These are phyloP conservation scores for Drosophila ambigua DNA, from an alignment of 1,140 invertebrate genomes.

Conservation along the genomic window DNA sequence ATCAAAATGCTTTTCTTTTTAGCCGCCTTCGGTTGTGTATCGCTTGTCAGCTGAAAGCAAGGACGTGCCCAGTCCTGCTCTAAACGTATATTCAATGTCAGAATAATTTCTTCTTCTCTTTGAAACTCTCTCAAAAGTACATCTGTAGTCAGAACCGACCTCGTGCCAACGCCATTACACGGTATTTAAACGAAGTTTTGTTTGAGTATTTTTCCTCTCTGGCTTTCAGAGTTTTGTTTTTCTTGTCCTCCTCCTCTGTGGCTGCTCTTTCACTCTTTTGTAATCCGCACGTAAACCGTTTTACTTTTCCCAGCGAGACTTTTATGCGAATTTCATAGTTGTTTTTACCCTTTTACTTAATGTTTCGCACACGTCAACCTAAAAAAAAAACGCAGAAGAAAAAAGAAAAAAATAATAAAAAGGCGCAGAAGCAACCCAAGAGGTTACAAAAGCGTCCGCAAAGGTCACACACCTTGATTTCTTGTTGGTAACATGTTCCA, in stretches of 20 bases:
- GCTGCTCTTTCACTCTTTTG: slow-evolving; percentile 25
- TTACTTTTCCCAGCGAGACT: slow-evolving; percentile 65
- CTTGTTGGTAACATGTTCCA: slow-evolving; percentile 16
- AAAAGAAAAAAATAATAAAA: slow-evolving; percentile 3
- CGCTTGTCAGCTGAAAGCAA: too few species aligned
- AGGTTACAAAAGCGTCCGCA: slow-evolving; percentile 30
- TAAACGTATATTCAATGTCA: too few species aligned
- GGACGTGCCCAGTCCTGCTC: too few species aligned
- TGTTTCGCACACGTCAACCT: slow-evolving; percentile 76
- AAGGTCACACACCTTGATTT: slow-evolving; percentile 72
- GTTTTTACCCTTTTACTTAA: slow-evolving; percentile 61
- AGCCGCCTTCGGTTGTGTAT: too few species aligned
- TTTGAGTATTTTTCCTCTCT: slow-evolving; percentile 39
- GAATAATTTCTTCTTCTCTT: too few species aligned
- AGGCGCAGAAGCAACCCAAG: slow-evolving; percentile 5
- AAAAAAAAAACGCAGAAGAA: slow-evolving; percentile 40
- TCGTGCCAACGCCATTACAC: too few species aligned
- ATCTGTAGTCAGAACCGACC: too few species aligned
- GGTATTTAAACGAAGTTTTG: slow-evolving; percentile 37
- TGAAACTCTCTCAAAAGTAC: too few species aligned
- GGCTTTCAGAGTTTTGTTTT: slow-evolving; percentile 30
- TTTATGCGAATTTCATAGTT: slow-evolving; percentile 65
- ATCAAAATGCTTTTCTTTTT: too few species aligned
- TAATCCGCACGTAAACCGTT: slow-evolving; percentile 66
- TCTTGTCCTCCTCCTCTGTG: slow-evolving; percentile 11